These are phyloP conservation scores for Rhinichthys klamathensis DNA, from an alignment of 2,113 vertebrate genomes.

Conservation along the genomic window DNA sequence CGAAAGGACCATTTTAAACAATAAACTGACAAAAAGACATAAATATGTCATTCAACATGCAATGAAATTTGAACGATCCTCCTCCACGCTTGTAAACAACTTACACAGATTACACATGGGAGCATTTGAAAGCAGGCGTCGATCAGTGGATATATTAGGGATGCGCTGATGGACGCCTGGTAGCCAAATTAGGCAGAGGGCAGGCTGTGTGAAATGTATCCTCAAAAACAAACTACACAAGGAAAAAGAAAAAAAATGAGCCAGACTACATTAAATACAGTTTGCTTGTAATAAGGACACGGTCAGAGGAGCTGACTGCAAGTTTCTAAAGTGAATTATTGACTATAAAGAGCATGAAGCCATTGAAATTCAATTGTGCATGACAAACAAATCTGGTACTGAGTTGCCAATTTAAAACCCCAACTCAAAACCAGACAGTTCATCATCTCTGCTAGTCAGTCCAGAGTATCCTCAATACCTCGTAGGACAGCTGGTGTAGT, in stretches of 20 bases:
- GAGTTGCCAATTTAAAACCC: neutral
- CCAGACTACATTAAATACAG: neutral
- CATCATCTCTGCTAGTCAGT: slow-evolving; percentile 19
- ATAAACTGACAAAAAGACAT: no score
- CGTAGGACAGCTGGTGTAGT: slow-evolving; percentile 14
- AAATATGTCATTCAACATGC: no score
- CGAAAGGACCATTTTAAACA: no score
- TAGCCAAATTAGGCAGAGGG: neutral
- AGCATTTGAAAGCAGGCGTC: no score
- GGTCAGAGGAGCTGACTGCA: neutral
- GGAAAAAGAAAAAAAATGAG: neutral
- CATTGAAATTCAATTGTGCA: neutral
- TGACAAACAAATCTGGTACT: neutral
- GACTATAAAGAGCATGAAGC: neutral
- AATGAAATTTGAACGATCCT: no score
- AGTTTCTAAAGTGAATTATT: slow-evolving; percentile 5
- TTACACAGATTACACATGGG: no score
- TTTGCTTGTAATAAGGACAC: neutral
- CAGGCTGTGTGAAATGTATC: neutral
- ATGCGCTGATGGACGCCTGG: no score
- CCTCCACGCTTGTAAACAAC: no score
- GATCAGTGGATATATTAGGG: no score
- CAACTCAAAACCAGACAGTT: neutral
- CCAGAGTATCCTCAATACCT: neutral
- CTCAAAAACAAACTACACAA: neutral